These are phyloP conservation scores for Dasypogon diadema DNA, from an alignment of 2,888 invertebrate genomes.

Conservation along the genomic window DNA sequence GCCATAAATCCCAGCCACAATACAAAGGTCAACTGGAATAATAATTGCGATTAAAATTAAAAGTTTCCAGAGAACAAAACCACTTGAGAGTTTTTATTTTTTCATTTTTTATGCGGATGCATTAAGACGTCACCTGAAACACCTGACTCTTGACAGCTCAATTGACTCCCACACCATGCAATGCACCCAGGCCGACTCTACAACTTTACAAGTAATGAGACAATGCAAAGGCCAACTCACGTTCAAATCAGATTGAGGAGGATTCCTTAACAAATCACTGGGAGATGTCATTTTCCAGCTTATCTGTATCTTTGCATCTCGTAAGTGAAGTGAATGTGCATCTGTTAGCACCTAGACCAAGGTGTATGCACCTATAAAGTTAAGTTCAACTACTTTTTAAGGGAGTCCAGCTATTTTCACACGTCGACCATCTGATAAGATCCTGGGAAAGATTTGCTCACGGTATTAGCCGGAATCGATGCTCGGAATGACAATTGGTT, in stretches of 20 bases:
- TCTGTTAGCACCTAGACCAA: neutral
- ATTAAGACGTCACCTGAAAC: neutral
- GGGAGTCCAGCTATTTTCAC: neutral
- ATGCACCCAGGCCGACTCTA: neutral
- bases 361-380: neutral
- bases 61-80: neutral
- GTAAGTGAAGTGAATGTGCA: neutral
- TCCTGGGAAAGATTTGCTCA: neutral
- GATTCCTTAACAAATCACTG: constrained; percentile 8
- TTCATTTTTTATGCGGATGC: neutral
- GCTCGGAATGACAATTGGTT: constrained; percentile 4
- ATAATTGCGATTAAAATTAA: constrained; percentile 23
- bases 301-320: neutral
- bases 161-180: constrained; percentile 5
- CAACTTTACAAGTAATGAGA: neutral
- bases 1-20: neutral
- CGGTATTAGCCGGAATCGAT: neutral
- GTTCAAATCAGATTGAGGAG: constrained; percentile 2
- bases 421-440: neutral
- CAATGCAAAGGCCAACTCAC: constrained; percentile 33
- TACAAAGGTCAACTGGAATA: constrained; percentile 16
- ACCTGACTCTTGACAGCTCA: constrained; percentile 7
- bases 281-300: constrained; percentile 8
- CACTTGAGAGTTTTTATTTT: neutral
- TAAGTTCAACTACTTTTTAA: neutral